Evolutionary conservation across 2,113 vertebrate species (phyloP), one percentile per base, ranked within the genome.

Genomic region (Rhea americana): DNA sequence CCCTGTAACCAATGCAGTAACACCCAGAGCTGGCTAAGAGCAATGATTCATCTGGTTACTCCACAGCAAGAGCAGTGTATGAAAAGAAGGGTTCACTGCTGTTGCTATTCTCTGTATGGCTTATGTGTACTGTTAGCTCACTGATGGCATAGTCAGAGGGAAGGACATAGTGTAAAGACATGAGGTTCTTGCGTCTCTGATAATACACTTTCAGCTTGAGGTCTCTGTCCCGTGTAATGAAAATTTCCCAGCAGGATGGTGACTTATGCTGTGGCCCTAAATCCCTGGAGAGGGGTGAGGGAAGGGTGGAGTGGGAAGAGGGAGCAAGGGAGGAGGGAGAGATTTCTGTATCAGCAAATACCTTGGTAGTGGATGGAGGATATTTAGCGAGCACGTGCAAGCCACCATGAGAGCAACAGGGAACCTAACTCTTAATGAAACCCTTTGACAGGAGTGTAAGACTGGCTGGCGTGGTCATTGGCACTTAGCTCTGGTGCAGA

Each of bases 341-440:
- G 93, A 96, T 91, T 96, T 95, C 74, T 95, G 25, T 77, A 88
- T 97, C 93, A 97, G 97, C 97, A 97, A 95, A 97, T 96, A 94
- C 80, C 74, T 93, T 85, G 77, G 50, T 59, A 73, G 48, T 90
- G 45, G 90, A 75, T n/a, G n/a, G 26, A 59, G 82, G 82, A 78
- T 91, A 84, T 87, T 86, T 84, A 86, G 83, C 19, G 84, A 87
- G 94, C 94, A 88, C 45, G 51, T 91, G 95, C 86, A 95, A 87
- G 55, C 86, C 37, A 0, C 93, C 94, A 92, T 81, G 74, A 87
- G 90, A 96, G 81, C 95, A 91, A 91, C 93, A 90, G 97, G 97
- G 95, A 91, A 93, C 94, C 91, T 30, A 75, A 84, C 76, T 82
- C 95, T 97, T 98, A 98, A 98, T 97, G 96, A 98, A 98, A 84